Conservation (phyloP, 2,113 vertebrate genomes). For the Ornithorhynchus anatinus region DNA sequence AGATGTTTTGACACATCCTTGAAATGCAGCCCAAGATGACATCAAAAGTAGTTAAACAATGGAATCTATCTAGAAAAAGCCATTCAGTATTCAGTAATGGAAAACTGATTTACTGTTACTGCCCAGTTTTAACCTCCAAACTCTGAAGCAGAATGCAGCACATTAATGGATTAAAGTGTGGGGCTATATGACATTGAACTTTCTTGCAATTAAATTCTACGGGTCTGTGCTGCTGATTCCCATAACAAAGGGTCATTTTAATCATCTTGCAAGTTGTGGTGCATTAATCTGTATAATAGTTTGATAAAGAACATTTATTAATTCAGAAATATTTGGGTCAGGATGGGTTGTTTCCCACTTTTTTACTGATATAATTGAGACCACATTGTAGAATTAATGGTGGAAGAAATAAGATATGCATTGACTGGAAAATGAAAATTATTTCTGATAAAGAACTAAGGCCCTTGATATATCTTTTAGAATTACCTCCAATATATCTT, state of each 20-base stretch:
- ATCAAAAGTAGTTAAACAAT: conserved; percentile 36
- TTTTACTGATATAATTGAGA: conserved; percentile 70
- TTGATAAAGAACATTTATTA: conserved; percentile 77
- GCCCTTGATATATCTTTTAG: conserved; percentile 55
- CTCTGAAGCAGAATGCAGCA: conserved; percentile 20
- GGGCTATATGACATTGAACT: conserved; percentile 67
- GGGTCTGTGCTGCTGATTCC: conserved; percentile 54
- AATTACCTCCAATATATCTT: conserved; percentile 36
- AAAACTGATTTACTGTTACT: conserved; percentile 32
- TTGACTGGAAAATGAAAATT: conserved; percentile 78
- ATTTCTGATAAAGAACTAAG: conserved; percentile 69
- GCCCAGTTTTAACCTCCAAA: conserved; percentile 52
- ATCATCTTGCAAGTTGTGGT: conserved; percentile 68
- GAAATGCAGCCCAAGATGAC: conserved; percentile 1
- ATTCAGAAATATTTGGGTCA: conserved; percentile 70
- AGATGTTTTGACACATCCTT: conserved; percentile 5
- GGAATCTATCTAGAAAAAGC: conserved; percentile 23
- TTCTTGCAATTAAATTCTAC: conserved; percentile 67
- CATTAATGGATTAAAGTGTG: conserved; percentile 57
- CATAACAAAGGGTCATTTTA: conserved; percentile 76
- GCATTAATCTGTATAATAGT: conserved; percentile 76
- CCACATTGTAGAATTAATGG: conserved; percentile 75
- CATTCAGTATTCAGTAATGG: conserved; percentile 28
- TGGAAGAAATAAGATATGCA: conserved; percentile 79
- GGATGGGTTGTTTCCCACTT: conserved; percentile 69